Conservation (phyloP, 2,888 invertebrate species). For the Trichopria drosophilae region DNA sequence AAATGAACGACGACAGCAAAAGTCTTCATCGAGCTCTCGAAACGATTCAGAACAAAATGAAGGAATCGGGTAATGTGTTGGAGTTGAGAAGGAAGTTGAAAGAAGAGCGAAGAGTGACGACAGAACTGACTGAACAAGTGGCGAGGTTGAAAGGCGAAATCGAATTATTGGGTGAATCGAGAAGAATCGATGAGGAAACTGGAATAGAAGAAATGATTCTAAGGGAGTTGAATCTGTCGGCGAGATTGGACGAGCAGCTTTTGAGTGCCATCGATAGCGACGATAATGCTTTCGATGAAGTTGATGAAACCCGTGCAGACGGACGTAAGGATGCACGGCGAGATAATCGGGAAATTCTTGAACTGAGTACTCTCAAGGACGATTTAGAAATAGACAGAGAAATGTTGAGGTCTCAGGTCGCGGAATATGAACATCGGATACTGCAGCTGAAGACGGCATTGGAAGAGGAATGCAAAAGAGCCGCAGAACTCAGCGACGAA, state of each 20-base stretch:
- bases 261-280: conserved; percentile 63
- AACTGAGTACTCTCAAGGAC: conserved; percentile 47
- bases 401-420: conserved; percentile 49
- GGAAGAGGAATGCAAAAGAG: conserved; percentile 47
- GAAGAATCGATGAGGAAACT: conserved; percentile 38
- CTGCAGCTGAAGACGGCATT: conserved; percentile 49
- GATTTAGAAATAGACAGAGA: conserved; percentile 50
- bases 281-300: conserved; percentile 42
- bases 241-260: conserved; percentile 64
- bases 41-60: conserved; percentile 61
- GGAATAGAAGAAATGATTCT: conserved; percentile 60
- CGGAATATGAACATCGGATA: conserved; percentile 52
- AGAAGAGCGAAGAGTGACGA: conserved; percentile 61
- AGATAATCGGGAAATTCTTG: conserved; percentile 45
- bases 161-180: conserved; percentile 24
- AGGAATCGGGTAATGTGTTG: conserved; percentile 64
- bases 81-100: conserved; percentile 64
- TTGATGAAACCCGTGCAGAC: conserved; percentile 22
- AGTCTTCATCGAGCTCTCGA: conserved; percentile 62
- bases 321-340: conserved; percentile 39
- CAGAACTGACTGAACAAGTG: conserved; percentile 51
- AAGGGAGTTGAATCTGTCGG: conserved; percentile 65
- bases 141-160: conserved; percentile 39
- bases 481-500: conserved; percentile 46
- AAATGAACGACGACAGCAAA: conserved; percentile 65